Conservation (phyloP, 1,140 invertebrate species). For the Riptortus pedestris region DNA sequence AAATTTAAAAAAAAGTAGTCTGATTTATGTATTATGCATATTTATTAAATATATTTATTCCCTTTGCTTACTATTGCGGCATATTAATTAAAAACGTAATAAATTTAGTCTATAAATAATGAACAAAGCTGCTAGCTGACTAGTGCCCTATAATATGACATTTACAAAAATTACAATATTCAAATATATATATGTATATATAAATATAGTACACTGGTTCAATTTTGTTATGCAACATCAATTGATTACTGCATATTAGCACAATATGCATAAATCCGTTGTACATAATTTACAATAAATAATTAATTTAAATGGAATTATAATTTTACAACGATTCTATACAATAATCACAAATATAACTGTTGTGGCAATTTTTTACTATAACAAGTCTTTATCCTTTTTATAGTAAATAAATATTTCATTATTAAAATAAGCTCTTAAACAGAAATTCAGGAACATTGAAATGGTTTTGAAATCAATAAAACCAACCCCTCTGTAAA, state of each 20-base stretch:
- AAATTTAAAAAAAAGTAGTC: too few species aligned
- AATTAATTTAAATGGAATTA: background rate
- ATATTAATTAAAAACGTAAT: conserved; percentile 21
- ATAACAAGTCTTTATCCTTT: background rate
- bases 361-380: background rate
- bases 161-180: conserved; percentile 18
- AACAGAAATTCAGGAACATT: background rate
- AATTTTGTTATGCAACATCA: conserved; percentile 1
- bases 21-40: conserved; percentile 19
- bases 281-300: background rate
- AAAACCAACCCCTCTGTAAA: conserved; percentile 19
- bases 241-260: background rate
- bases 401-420: background rate
- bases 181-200: conserved; percentile 14
- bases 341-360: background rate
- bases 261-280: background rate
- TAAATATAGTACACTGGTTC: conserved; percentile 17
- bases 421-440: background rate
- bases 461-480: conserved; percentile 4
- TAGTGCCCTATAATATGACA: conserved; percentile 22
- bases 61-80: conserved; percentile 21
- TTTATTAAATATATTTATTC: conserved; percentile 22
- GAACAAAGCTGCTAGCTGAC: conserved; percentile 25
- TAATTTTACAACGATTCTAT: background rate
- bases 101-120: conserved; percentile 21